Conservation (phyloP, 1,140 invertebrate species). For the Diabrotica undecimpunctata region DNA sequence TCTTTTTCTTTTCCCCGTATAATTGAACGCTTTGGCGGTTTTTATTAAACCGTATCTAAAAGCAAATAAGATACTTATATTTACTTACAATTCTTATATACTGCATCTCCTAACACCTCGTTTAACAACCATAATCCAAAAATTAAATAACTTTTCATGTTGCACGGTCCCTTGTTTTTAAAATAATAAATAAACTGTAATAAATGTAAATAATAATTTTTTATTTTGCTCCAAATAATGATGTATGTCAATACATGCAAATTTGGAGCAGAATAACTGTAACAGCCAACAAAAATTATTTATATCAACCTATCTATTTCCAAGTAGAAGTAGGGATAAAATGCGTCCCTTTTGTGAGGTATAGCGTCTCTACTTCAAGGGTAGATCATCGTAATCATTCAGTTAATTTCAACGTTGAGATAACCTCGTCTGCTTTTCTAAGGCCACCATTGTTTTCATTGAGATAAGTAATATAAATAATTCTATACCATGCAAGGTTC, state of each 20-base stretch:
- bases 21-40: too few relatives aligned
- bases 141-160: too few relatives aligned
- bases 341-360: neutral
- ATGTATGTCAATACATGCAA: neutral
- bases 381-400: slow-evolving; percentile 20
- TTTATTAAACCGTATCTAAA: too few relatives aligned
- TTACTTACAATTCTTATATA: too few relatives aligned
- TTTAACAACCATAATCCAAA: too few relatives aligned
- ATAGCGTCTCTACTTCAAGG: slow-evolving; percentile 30
- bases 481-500: neutral
- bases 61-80: too few relatives aligned
- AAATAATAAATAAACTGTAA: too few relatives aligned
- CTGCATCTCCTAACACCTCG: too few relatives aligned
- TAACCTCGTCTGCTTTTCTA: slow-evolving; percentile 32
- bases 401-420: slow-evolving; percentile 31
- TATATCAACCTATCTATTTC: slow-evolving; percentile 11
- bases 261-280: slow-evolving; percentile 12
- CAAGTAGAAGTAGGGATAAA: slow-evolving; percentile 24
- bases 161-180: too few relatives aligned
- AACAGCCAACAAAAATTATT: slow-evolving; percentile 21
- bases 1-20: too few relatives aligned
- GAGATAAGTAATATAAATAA: slow-evolving; percentile 19
- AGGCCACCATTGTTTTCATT: slow-evolving; percentile 35
- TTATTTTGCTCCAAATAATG: too few relatives aligned
- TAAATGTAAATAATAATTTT: too few relatives aligned